Evolutionary conservation across 2,888 invertebrate species (phyloP), one percentile per base, ranked within the genome.

Genomic region (Dasysyrphus tricinctus): DNA sequence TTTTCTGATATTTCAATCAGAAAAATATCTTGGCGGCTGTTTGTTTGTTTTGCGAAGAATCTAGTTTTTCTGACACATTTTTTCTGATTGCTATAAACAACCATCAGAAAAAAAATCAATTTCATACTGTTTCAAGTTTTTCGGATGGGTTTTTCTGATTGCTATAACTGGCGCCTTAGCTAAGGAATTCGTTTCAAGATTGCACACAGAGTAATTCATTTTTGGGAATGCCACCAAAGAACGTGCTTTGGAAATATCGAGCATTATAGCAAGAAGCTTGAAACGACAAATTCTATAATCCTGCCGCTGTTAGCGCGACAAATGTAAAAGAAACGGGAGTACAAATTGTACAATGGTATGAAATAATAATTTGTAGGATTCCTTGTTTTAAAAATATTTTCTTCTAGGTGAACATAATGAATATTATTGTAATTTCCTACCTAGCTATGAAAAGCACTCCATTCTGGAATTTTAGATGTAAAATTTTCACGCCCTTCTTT

Each of bases 141-240:
- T n/a, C n/a, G n/a, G n/a, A n/a, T n/a, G n/a, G n/a, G n/a, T n/a
- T n/a, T n/a, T n/a, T n/a, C n/a, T n/a, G n/a, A n/a, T n/a, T n/a
- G n/a, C n/a, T n/a, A n/a, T n/a, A n/a, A n/a, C n/a, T n/a, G n/a
- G n/a, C n/a, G n/a, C n/a, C 34, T 98, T 97, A 92, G 95, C 97
- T 5, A 94, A 95, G 0, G 95, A 96, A 67, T 94, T 99, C 88
- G 94, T 98, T 57, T 95, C 96, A 0, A 96, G 96, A 85, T 94
- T 98, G 89, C 98, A 98, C 91, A 94, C 98, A 1, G 99, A 99
- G 91, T 96, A 96, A 77, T 94, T 99, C 51, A 94, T 98, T 89
- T 97, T 97, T 91, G 99, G 99, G 5, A 99, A 99, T 92, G 93
- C 96, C 0, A 96, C 95, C 16, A 94, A 95, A 88, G 93, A 95